Percentiles rank a stretch among this genome's conserved stretches.
Evolutionary conservation across 2,113 vertebrate species (phyloP).

Genomic region (Zosterops japonicus): DNA sequence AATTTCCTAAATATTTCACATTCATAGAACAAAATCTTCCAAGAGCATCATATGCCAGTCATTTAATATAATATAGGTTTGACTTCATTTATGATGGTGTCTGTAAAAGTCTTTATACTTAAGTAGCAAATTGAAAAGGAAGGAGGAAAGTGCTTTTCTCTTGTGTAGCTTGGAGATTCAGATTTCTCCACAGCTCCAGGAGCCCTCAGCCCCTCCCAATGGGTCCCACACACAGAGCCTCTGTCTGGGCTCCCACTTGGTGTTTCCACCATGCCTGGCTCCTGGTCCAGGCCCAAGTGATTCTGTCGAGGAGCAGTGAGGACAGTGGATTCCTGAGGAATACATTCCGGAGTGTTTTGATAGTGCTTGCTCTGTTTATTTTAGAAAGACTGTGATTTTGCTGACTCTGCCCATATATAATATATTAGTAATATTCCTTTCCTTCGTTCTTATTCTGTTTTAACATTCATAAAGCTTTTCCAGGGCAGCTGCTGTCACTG

Average conservation of each 20-base stretch:
- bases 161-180: rapidly evolving
- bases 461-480: constrained; percentile 21
- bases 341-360: constrained; percentile 8
- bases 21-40: background rate
- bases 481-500: background rate
- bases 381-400: constrained; percentile 26
- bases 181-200: background rate
- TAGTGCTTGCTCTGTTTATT: constrained; percentile 41
- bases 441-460: background rate
- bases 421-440: constrained; percentile 33
- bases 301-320: background rate
- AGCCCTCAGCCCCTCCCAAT: background rate
- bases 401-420: constrained; percentile 36
- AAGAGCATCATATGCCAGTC: background rate
- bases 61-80: background rate
- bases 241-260: background rate
- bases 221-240: background rate
- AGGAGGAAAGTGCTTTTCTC: background rate
- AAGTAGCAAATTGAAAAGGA: background rate
- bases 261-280: background rate
- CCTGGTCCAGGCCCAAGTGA: background rate
- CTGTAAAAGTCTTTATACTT: background rate
- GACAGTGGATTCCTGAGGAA: constrained; percentile 14
- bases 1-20: constrained; percentile 36
- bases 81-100: background rate